A percentile compares a stretch with the other conserved stretches of the same genome.
These are phyloP conservation scores for Holacanthus passer DNA, from an alignment of 2,113 vertebrate genomes.

Conservation along the genomic window DNA sequence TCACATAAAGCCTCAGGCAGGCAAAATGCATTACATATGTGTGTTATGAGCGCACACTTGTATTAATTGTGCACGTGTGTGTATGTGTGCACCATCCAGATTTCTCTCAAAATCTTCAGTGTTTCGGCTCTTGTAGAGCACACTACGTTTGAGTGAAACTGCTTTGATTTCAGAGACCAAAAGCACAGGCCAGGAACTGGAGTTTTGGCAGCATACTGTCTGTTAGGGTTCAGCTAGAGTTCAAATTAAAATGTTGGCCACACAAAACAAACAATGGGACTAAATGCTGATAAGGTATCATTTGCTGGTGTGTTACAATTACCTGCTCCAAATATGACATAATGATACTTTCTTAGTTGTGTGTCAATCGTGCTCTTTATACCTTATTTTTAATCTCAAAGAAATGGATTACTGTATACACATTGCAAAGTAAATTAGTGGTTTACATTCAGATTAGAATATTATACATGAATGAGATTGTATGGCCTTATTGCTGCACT, in stretches of 20 bases:
- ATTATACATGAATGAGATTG: too few relatives aligned
- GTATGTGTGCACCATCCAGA: background rate
- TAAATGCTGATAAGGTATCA: background rate
- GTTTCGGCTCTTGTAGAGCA: constrained; percentile 3
- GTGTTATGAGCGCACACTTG: background rate
- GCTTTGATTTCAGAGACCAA: constrained; percentile 34
- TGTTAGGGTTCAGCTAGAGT: constrained; percentile 11
- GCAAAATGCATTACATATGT: background rate
- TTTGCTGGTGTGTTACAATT: background rate
- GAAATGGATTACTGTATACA: background rate
- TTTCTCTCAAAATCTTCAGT: background rate
- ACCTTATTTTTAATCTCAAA: background rate
- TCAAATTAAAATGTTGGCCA: constrained; percentile 26
- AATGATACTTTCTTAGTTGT: background rate
- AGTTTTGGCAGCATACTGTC: constrained; percentile 13
- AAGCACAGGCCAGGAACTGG: background rate
- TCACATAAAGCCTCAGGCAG: background rate
- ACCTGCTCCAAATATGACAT: constrained; percentile 23
- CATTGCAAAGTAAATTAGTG: too few relatives aligned
- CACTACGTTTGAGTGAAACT: constrained; percentile 3
- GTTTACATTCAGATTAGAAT: too few relatives aligned
- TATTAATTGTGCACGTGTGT: background rate
- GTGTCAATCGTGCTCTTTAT: background rate
- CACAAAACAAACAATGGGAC: constrained; percentile 15
- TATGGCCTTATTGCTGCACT: too few relatives aligned